Evolutionary conservation across 2,113 vertebrate genomes (phyloP), one percentile per base, ranked within the genome.

Genomic region (Sinocyclocheilus anophthalmus): DNA sequence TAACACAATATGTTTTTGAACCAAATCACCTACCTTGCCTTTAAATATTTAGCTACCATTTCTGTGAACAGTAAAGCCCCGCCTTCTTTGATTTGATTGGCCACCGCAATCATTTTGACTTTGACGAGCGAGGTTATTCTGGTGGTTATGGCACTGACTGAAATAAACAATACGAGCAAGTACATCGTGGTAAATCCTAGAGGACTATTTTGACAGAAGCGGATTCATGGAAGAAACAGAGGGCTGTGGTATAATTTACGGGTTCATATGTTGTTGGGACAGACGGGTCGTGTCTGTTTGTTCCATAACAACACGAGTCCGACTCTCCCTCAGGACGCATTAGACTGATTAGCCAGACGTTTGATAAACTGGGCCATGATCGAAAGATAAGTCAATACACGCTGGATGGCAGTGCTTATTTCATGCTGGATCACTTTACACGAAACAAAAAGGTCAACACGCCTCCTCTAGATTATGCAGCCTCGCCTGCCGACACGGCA

Each of bases 361-460:
- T 26, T 83, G 73, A 88, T 83, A 81, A 85, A 72, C 79, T 65
- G 76, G 12, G 59, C 55, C 69, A 14, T 37, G 75, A 50, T 88
- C 24, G 57, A 39, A 76, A 33, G 79, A 83, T 77, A 84, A 85
- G 48, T 72, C 81, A 77, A 48, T 76, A 70, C 16, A 8, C 0
- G 9, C 37, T 1, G 55, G 45, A 69, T 12, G 18, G 18, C 13
- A 3, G 26, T 55, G 30, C 33, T 59, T 72, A 67, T 63, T 85
- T 42, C 12, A 26, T 53, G 30, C 26, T 26, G 69, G 75, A 86
- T 88, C 87, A 80, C 55, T 84, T 88, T 88, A 88, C 84, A 84
- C 13, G 55, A 75, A 78, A 63, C 65, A 65, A 70, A 86, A 88
- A 88, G 84, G 87, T 88, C 87, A 88, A 53, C 53, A 57, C 67